Evolutionary conservation across 2,888 invertebrate genomes (phyloP).

Genomic region (Phasia obesa): DNA sequence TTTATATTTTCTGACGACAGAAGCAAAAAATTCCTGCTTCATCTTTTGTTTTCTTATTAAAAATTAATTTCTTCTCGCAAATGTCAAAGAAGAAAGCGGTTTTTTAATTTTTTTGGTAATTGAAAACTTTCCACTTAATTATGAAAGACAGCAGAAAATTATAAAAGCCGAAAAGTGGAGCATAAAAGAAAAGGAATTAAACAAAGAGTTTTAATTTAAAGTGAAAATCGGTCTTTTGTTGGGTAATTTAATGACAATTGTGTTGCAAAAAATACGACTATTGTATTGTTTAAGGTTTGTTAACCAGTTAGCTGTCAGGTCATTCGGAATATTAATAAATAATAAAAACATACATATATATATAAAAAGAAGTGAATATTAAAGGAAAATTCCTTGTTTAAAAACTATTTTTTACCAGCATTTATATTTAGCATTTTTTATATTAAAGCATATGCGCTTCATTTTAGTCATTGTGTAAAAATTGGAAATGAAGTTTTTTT

Average conservation of each 20-base stretch:
- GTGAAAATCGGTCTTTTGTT: not conserved
- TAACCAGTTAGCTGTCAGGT: too few species aligned
- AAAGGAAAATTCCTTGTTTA: too few species aligned
- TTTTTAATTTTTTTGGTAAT: conserved; percentile 32
- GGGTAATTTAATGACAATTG: conserved; percentile 22
- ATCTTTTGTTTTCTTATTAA: conserved; percentile 24
- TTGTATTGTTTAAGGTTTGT: too few species aligned
- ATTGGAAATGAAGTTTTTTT: too few species aligned
- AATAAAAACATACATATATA: too few species aligned
- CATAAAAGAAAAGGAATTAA: not conserved
- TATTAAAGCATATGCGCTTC: too few species aligned
- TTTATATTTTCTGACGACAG: conserved; percentile 19
- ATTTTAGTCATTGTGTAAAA: too few species aligned
- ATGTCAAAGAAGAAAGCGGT: not conserved
- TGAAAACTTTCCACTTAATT: conserved; percentile 65
- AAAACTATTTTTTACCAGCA: too few species aligned
- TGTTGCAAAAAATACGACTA: not conserved
- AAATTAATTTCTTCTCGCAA: not conserved
- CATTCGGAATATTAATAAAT: too few species aligned
- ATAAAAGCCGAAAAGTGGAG: not conserved
- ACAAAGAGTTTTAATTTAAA: conserved; percentile 15
- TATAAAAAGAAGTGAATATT: too few species aligned
- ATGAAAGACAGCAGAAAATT: conserved; percentile 58
- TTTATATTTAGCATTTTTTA: too few species aligned
- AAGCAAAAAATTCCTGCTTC: conserved; percentile 3